These are phyloP conservation scores for Drosophila cardini DNA, from an alignment of 1,140 invertebrate species.

Conservation along the genomic window DNA sequence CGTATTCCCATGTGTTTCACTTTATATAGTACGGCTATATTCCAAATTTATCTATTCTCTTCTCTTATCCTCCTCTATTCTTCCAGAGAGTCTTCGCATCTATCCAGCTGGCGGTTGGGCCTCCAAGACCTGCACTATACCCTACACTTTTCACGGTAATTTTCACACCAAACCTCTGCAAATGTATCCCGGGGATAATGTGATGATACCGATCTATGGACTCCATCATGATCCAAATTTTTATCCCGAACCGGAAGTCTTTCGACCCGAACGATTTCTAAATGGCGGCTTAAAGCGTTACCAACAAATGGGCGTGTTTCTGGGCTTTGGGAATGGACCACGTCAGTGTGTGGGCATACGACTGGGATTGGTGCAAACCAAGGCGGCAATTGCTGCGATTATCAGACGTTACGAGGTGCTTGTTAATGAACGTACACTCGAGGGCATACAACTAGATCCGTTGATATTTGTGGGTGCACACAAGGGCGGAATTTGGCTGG, in stretches of 20 bases:
- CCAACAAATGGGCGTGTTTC: constrained; percentile 85
- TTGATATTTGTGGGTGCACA: constrained; percentile 69
- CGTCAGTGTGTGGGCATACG: constrained; percentile 87
- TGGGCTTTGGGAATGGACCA: constrained; percentile 89
- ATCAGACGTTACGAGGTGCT: constrained; percentile 62
- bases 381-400: constrained; percentile 73
- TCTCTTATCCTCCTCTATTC: not conserved
- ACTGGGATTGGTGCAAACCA: constrained; percentile 65
- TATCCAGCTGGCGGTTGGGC: constrained; percentile 86
- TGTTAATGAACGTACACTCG: constrained; percentile 54
- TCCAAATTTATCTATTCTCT: too few species aligned
- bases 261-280: constrained; percentile 87
- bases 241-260: constrained; percentile 88
- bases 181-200: constrained; percentile 84
- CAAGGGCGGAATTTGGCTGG: constrained; percentile 77
- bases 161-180: constrained; percentile 56
- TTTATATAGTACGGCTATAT: too few species aligned
- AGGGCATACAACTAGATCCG: constrained; percentile 67
- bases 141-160: constrained; percentile 79
- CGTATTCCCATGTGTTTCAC: too few species aligned
- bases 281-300: constrained; percentile 83
- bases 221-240: constrained; percentile 89
- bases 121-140: constrained; percentile 85
- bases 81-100: constrained; percentile 86
- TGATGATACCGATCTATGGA: constrained; percentile 87